Evolutionary conservation across 1,140 invertebrate species (phyloP), one percentile per base, ranked within the genome.

Genomic region (Drosophila varians): DNA sequence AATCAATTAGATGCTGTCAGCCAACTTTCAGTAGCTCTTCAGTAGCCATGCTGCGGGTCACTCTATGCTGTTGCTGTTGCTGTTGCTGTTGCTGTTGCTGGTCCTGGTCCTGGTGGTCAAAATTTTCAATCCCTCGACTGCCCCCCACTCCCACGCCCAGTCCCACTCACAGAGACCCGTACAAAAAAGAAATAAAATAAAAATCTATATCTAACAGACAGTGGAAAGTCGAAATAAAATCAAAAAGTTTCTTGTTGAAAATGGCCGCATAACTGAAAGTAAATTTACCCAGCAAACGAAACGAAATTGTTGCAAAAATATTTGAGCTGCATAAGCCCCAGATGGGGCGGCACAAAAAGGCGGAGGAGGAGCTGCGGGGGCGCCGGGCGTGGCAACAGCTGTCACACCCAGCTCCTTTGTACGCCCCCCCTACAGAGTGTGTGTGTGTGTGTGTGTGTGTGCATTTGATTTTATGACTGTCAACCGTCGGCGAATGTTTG

Each of bases 241-340:
- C 38, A 58, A 70, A 80, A 76, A 58, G 45, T 72, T 56, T 56
- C 66, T 60, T 60, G 60, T 77, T 62, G 52, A 54, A 80, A 80
- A 80, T 82, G 68, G 78, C 70, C 74, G 78, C 74, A 82, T 83
- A 83, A 74, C 78, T 65, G 70, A 83, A 83, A 83, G 78, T 83
- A 82, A 82, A 82, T 82, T 82, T 82, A 48, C 78, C 74, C 70
- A 77, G 74, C 74, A 82, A 82, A 77, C 74, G 78, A 82, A 60
- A 66, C 73, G 74, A 82, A 82, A 82, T 82, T 83, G 78, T 82
- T 82, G 78, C 78, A 83, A 77, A 82, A 82, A 82, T 82, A 82
- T 82, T 82, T 82, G 78, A 83, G 69, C 62, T 82, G 77, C 77
- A 82, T 82, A 82, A 76, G 73, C 68, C 57, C 43, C 26, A 40